A percentile compares a stretch with the other conserved stretches of the same genome.
Conservation (phyloP, 2,113 vertebrate genomes). For the Petrocephalus zakoni region DNA sequence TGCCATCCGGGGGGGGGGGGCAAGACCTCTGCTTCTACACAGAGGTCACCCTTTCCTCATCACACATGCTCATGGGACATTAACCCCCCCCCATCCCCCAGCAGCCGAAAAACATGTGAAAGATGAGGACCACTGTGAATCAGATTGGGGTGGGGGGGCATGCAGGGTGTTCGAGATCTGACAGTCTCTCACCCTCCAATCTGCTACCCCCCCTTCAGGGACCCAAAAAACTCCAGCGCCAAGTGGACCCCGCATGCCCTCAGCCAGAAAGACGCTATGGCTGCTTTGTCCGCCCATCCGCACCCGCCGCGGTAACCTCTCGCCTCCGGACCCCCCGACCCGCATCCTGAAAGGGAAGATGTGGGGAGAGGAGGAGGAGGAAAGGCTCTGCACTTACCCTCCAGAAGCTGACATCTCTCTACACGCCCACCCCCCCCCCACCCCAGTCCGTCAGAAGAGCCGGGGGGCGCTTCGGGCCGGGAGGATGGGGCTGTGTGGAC, state of each 20-base stretch:
- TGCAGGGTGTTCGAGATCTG: not conserved
- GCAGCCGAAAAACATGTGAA: not conserved
- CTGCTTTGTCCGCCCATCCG: not conserved
- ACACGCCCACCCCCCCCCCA: not conserved
- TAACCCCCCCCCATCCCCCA: too few relatives aligned
- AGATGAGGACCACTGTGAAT: not conserved
- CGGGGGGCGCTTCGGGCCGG: not conserved
- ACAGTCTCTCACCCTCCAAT: not conserved
- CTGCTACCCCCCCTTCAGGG: not conserved
- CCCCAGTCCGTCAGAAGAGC: not conserved
- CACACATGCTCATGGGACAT: not conserved
- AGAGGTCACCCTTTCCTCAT: not conserved
- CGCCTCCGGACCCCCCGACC: not conserved
- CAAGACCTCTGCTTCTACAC: not conserved
- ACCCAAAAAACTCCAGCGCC: not conserved
- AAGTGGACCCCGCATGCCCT: not conserved
- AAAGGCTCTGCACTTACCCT: not conserved
- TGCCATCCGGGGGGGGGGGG: not conserved
- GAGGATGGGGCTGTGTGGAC: not conserved
- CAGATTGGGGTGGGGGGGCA: not conserved
- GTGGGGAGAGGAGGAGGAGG: not conserved
- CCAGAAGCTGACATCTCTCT: constrained; percentile 8
- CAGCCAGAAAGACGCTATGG: not conserved
- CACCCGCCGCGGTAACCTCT: not conserved
- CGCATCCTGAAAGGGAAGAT: not conserved